Percentiles rank a stretch among this genome's conserved stretches.
Conservation (phyloP, 2,113 vertebrate species). For the Promerops cafer region DNA sequence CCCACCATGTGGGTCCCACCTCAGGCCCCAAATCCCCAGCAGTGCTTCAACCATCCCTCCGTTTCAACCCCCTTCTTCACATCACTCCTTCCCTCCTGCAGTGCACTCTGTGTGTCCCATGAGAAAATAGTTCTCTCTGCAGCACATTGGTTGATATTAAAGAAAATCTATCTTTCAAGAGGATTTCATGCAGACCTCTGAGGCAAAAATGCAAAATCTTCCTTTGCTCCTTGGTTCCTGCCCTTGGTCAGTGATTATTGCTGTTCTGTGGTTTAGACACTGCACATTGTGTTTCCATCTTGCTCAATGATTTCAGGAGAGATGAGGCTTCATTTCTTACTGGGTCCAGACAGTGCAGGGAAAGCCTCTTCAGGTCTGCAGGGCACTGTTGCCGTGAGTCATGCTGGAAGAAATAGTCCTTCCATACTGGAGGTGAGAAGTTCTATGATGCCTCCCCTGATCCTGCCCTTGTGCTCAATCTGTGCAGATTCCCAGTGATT, state of each 20-base stretch:
- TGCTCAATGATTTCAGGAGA: neutral
- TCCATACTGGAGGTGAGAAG: neutral
- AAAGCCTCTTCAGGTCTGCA: neutral
- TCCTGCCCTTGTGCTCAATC: neutral
- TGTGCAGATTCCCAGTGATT: neutral
- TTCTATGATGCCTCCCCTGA: neutral
- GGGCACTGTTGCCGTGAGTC: neutral
- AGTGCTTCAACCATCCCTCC: neutral
- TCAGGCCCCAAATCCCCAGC: neutral
- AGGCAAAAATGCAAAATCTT: neutral
- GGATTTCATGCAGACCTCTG: neutral
- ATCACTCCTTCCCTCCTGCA: neutral
- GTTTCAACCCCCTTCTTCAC: rapidly evolving
- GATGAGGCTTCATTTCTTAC: neutral
- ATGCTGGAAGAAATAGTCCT: neutral
- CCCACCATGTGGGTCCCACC: neutral
- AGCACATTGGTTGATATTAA: neutral
- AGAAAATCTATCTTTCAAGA: neutral
- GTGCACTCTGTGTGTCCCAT: rapidly evolving
- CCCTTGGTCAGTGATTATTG: rapidly evolving
- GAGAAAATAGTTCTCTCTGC: neutral
- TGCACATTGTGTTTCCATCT: rapidly evolving
- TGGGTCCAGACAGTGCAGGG: neutral
- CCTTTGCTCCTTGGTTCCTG: neutral
- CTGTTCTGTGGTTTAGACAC: neutral